Evolutionary conservation across 2,113 vertebrate species (phyloP), one percentile per base, ranked within the genome.

Genomic region (Epinephelus moara): DNA sequence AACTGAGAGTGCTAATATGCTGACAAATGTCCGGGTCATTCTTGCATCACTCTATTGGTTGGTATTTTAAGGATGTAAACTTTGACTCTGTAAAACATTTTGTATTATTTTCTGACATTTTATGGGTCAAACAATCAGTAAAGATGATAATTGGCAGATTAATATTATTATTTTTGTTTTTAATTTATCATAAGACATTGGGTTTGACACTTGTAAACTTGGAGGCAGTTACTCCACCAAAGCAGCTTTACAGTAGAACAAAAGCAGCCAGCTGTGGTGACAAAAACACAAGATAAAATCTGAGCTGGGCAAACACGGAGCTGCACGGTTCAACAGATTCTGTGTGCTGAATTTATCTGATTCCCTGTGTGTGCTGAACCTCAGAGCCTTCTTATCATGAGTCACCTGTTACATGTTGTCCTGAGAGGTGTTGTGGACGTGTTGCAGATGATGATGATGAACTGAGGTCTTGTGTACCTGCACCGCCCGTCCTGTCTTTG

Each of bases 401-500:
- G 50, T 52, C 50, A 52, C 50, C 49, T 33, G 33, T 40, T 25
- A n/a, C 45, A 9, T 25, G 42, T 50, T 17, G 30, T 19, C 23
- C 33, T 9, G 33, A 37, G 33, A 37, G 33, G 6, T 37, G 33
- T 37, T 11, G 3, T 17, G 21, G 45, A 53, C 47, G 33, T 50
- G 71, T 7, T 49, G 59, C 15, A 1, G 79, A 71, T 47, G 27
- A 10, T n/a, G 53, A 8, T 2, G 52, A 40, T 5, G 27, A 75
- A 63, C 3, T 27, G 70, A 68, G 13, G 27, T 33, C n/a, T 33
- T 4, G 21, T 37, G 63, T 59, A 85, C 72, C 81, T 85, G 85
- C 69, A 47, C 87, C 82, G 4, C 89, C 90, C 83, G 86, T 93
- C 91, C 92, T 91, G 88, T 67, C 49, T 92, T 91, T 94, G 89